Percentiles rank a stretch among this genome's conserved stretches.
These are phyloP conservation scores for Melanotus villosus DNA, from an alignment of 2,888 invertebrate genomes.

Conservation along the genomic window DNA sequence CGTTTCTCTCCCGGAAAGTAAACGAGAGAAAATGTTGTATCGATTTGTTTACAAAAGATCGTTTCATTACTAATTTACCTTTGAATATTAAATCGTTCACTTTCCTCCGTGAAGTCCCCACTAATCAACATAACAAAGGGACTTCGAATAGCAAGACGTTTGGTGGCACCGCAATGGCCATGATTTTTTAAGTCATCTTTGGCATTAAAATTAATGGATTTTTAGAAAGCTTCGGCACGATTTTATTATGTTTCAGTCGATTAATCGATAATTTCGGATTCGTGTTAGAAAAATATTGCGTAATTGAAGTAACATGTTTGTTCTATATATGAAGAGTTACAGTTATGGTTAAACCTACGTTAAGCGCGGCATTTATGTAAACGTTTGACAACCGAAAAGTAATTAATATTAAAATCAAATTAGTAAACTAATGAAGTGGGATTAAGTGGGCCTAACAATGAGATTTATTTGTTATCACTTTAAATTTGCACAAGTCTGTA, in stretches of 20 bases:
- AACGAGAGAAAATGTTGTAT: constrained; percentile 3
- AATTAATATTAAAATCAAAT: constrained; percentile 12
- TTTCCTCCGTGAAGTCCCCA: background rate
- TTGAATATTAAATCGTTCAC: background rate
- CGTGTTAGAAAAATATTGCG: no score
- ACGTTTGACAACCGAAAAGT: background rate
- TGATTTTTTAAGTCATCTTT: background rate
- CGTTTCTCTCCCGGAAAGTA: constrained; percentile 9
- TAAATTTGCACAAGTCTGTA: no score
- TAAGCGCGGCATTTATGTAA: background rate
- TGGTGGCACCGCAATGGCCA: background rate
- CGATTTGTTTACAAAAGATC: background rate
- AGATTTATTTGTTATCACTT: no score
- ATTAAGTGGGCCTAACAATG: no score
- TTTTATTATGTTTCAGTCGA: background rate
- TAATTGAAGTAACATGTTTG: background rate
- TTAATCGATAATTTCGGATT: background rate
- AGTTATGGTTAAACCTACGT: background rate
- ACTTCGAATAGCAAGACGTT: no score
- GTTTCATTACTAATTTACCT: background rate
- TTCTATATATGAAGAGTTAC: background rate
- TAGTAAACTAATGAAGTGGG: background rate
- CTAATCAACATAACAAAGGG: background rate
- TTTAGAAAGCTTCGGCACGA: background rate
- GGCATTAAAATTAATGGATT: background rate